phyloP scores from a whole-genome alignment of 1,140 invertebrate genomes.

The Steinernema feltiae region DNA sequence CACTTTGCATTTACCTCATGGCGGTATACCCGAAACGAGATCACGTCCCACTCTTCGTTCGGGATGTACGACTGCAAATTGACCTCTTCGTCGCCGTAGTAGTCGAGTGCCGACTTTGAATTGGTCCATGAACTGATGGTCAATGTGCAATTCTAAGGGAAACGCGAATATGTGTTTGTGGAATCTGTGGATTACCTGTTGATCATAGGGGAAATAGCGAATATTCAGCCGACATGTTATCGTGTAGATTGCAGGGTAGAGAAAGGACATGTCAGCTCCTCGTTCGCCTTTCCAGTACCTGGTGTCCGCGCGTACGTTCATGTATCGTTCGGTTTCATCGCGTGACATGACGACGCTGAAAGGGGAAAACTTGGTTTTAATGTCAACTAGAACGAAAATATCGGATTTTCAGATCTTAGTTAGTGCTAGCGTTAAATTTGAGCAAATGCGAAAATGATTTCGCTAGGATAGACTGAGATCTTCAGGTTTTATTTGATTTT shows the following conservation, averaged over 20 bases:
- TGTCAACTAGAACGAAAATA: too few relatives aligned
- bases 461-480: too few relatives aligned
- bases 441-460: too few relatives aligned
- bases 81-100: conserved; percentile 50
- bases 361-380: background rate
- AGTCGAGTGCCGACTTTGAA: conserved; percentile 52
- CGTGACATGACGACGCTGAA: conserved; percentile 52
- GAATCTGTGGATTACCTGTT: conserved; percentile 33
- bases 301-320: conserved; percentile 52
- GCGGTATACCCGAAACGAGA: conserved; percentile 51
- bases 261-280: conserved; percentile 50
- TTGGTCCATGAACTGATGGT: conserved; percentile 57
- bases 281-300: conserved; percentile 46
- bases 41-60: conserved; percentile 56
- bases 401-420: too few relatives aligned
- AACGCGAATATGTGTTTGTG: too few relatives aligned
- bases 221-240: conserved; percentile 55
- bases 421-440: too few relatives aligned
- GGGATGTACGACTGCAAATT: conserved; percentile 52
- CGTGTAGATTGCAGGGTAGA: conserved; percentile 49
- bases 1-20: conserved; percentile 42
- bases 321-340: conserved; percentile 56
- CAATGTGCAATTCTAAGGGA: conserved; percentile 53
- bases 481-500: too few relatives aligned
- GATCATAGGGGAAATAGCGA: conserved; percentile 54